Conservation (phyloP, 2,113 vertebrate species). For the Hiodon alosoides region DNA sequence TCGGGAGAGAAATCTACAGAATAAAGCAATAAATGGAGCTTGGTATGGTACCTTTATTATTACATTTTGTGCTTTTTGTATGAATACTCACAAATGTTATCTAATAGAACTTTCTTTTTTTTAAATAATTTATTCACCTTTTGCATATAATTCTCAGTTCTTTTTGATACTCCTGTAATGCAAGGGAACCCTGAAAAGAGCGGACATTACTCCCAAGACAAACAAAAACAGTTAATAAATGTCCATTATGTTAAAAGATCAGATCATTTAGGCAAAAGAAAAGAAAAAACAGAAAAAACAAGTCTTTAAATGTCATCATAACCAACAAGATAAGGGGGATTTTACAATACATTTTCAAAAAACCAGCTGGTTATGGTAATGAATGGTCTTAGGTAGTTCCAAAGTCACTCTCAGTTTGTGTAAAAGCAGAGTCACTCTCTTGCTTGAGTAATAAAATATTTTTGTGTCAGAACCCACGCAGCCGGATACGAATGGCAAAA, state of each 20-base stretch:
- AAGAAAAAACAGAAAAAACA: constrained; percentile 69
- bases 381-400: constrained; percentile 79
- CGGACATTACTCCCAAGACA: constrained; percentile 43
- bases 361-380: constrained; percentile 83
- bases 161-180: constrained; percentile 65
- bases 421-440: constrained; percentile 86
- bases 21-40: constrained; percentile 64
- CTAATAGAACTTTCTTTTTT: constrained; percentile 69
- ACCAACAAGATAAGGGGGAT: constrained; percentile 81
- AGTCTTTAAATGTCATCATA: constrained; percentile 74
- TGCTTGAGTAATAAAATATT: constrained; percentile 95
- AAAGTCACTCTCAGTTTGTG: constrained; percentile 83
- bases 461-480: constrained; percentile 73
- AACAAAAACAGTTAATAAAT: constrained; percentile 64
- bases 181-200: constrained; percentile 52
- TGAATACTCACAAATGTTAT: constrained; percentile 76
- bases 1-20: constrained; percentile 75
- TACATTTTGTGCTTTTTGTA: constrained; percentile 79
- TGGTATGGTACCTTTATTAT: constrained; percentile 66
- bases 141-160: constrained; percentile 75
- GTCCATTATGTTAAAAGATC: constrained; percentile 73
- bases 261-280: constrained; percentile 74
- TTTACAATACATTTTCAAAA: constrained; percentile 81
- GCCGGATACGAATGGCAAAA: constrained; percentile 79
- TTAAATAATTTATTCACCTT: constrained; percentile 75